phyloP scores from a whole-genome alignment of 2,797 vertebrate species.

The Cuculus canorus region DNA sequence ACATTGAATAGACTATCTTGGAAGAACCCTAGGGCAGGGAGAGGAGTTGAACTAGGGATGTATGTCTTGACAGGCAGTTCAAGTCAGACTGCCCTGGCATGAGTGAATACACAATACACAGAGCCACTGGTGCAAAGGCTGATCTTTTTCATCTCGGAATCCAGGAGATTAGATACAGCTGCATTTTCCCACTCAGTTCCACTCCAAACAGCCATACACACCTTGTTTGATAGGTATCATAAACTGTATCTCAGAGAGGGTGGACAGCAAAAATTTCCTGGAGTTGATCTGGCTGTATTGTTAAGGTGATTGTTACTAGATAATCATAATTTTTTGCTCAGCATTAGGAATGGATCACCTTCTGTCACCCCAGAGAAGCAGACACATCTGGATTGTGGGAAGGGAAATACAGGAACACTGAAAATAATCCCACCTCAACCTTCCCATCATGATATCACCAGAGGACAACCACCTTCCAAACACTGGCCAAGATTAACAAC shows the following conservation, averaged over 20 bases:
- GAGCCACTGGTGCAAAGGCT: neutral
- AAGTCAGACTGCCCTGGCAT: neutral
- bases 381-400: neutral
- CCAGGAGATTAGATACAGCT: neutral
- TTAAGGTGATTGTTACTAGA: neutral
- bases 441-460: neutral
- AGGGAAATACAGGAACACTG: constrained; percentile 12
- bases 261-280: constrained; percentile 25
- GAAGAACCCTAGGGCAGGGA: neutral
- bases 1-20: neutral
- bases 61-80: neutral
- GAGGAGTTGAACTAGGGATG: neutral
- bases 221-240: neutral
- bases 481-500: neutral
- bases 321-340: neutral
- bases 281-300: neutral
- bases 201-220: neutral
- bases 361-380: neutral
- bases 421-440: constrained; percentile 23
- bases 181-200: neutral
- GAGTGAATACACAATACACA: neutral
- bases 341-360: neutral
- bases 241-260: neutral
- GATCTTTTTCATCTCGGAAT: neutral
- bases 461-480: neutral